Conservation (phyloP, 2,113 vertebrate species). For the Elephantulus edwardii region DNA sequence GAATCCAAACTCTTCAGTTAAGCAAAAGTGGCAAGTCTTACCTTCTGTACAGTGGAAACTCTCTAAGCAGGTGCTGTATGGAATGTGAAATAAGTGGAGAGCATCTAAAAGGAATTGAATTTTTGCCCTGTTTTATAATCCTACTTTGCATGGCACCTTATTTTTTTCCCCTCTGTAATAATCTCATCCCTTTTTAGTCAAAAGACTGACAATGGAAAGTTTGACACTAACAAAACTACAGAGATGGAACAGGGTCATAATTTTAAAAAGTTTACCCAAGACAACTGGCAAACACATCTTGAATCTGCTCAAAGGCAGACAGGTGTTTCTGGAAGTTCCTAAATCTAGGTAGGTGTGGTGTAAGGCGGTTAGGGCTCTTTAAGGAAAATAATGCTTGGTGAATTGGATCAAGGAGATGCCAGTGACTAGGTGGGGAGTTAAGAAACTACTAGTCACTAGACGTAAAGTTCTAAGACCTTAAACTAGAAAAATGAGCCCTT, state of each 20-base stretch:
- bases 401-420: not conserved
- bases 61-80: rapidly evolving
- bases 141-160: not conserved
- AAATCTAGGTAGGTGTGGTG: rapidly evolving
- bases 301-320: not conserved
- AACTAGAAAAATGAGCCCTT: not conserved
- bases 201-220: not conserved
- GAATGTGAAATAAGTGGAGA: rapidly evolving
- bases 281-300: not conserved
- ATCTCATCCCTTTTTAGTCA: not conserved
- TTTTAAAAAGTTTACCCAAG: not conserved
- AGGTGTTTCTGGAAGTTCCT: not conserved
- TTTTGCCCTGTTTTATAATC: rapidly evolving
- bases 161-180: not conserved
- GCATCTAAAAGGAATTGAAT: not conserved
- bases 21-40: not conserved
- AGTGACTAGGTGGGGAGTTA: not conserved
- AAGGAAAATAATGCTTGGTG: not conserved
- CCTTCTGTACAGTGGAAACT: rapidly evolving
- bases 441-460: not conserved
- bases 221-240: not conserved
- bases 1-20: not conserved
- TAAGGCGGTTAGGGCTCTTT: not conserved
- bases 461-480: not conserved
- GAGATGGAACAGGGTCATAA: rapidly evolving